Percentiles rank a stretch among this genome's conserved stretches.
phyloP scores from a whole-genome alignment of 2,888 invertebrate genomes.

The Boloria selene region DNA sequence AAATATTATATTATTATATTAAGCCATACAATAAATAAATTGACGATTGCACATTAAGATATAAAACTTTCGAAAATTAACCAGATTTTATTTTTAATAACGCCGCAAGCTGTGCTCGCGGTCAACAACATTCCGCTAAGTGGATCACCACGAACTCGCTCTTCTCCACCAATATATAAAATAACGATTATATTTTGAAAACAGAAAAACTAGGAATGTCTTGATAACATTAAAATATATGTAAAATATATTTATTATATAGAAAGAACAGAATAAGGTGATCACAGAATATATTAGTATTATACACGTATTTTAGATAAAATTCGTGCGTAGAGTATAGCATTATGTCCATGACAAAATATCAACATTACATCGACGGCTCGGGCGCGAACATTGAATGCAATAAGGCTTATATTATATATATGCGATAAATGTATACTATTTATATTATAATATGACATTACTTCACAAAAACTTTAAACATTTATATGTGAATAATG shows the following conservation, averaged over 20 bases:
- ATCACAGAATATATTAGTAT: constrained; percentile 68
- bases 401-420: constrained; percentile 52
- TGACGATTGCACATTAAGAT: constrained; percentile 75
- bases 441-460: constrained; percentile 50
- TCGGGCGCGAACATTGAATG: constrained; percentile 52
- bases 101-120: constrained; percentile 67
- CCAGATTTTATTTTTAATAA: constrained; percentile 53
- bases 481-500: constrained; percentile 63
- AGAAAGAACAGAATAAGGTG: constrained; percentile 68
- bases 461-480: constrained; percentile 59
- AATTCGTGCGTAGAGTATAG: constrained; percentile 52
- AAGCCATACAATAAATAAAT: constrained; percentile 78
- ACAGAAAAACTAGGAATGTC: constrained; percentile 75
- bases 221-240: constrained; percentile 56
- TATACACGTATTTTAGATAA: constrained; percentile 54
- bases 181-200: constrained; percentile 50
- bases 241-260: constrained; percentile 55
- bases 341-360: constrained; percentile 49
- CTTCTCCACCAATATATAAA: constrained; percentile 45
- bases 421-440: constrained; percentile 50
- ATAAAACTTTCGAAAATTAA: constrained; percentile 73
- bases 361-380: constrained; percentile 42
- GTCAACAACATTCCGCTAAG: constrained; percentile 3
- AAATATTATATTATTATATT: constrained; percentile 77
- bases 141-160: constrained; percentile 62